A percentile compares a stretch with the other conserved stretches of the same genome.
Conservation (phyloP, 2,888 invertebrate genomes). For the Uloborus plumipes region DNA sequence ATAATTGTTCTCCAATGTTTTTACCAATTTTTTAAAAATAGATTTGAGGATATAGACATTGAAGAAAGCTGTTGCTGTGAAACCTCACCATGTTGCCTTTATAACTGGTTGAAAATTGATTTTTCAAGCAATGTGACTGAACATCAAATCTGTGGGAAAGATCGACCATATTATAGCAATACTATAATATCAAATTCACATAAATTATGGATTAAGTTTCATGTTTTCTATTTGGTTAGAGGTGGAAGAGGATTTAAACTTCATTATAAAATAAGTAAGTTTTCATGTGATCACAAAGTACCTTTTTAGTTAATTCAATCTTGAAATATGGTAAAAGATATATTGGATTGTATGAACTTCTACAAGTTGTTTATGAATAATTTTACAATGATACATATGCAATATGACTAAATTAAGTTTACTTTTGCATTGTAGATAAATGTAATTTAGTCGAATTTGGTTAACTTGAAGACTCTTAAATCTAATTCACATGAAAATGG, state of each 20-base stretch:
- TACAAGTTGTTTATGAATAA: too few species aligned
- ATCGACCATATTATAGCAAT: slow-evolving; percentile 9
- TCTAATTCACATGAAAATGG: too few species aligned
- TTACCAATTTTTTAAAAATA: slow-evolving; percentile 4
- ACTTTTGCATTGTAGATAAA: too few species aligned
- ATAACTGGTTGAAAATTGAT: slow-evolving; percentile 61
- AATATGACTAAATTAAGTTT: too few species aligned
- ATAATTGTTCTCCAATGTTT: too few species aligned
- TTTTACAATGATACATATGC: too few species aligned
- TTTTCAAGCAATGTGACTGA: slow-evolving; percentile 28
- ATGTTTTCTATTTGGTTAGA: slow-evolving; percentile 30
- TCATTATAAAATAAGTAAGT: slow-evolving; percentile 59
- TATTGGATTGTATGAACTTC: too few species aligned
- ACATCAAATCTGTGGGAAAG: slow-evolving; percentile 56
- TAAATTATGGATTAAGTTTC: slow-evolving; percentile 63
- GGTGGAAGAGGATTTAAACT: slow-evolving; percentile 64
- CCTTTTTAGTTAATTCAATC: too few species aligned
- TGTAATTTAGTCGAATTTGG: too few species aligned
- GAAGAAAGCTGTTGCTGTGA: slow-evolving; percentile 52
- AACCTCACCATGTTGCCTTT: slow-evolving; percentile 50
- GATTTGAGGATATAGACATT: slow-evolving; percentile 65
- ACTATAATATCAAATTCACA: slow-evolving; percentile 48
- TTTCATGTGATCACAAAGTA: too few species aligned
- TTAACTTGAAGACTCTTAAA: too few species aligned
- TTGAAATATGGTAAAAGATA: too few species aligned